phyloP scores from a whole-genome alignment of 2,888 invertebrate species.

The Apeira syringaria region DNA sequence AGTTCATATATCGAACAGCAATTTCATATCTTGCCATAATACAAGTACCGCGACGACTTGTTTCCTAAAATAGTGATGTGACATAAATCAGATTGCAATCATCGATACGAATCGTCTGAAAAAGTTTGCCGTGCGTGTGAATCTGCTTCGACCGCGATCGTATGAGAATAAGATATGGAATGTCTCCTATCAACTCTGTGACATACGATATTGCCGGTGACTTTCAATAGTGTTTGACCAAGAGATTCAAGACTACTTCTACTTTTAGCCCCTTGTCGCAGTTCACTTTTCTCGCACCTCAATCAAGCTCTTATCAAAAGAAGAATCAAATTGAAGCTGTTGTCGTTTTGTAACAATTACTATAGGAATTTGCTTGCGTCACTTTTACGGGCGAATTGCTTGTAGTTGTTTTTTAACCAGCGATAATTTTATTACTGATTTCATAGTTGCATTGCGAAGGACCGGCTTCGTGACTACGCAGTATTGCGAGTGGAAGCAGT shows the following conservation, averaged over 20 bases:
- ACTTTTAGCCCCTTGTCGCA: slow-evolving; percentile 41
- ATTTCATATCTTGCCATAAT: slow-evolving; percentile 77
- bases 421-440: slow-evolving; percentile 44
- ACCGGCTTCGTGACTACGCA: slow-evolving; percentile 50
- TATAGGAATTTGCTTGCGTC: slow-evolving; percentile 29
- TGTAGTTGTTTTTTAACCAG: slow-evolving; percentile 32
- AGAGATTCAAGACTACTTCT: slow-evolving; percentile 31
- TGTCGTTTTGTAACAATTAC: slow-evolving; percentile 26
- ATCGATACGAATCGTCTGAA: slow-evolving; percentile 64
- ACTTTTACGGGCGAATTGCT: slow-evolving; percentile 31
- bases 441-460: slow-evolving; percentile 47
- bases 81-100: slow-evolving; percentile 76
- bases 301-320: slow-evolving; percentile 20
- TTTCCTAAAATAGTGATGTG: slow-evolving; percentile 81
- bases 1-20: slow-evolving; percentile 59
- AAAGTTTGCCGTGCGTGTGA: slow-evolving; percentile 71
- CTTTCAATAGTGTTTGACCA: slow-evolving; percentile 9
- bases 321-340: slow-evolving; percentile 20
- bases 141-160: slow-evolving; percentile 66
- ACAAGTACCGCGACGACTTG: slow-evolving; percentile 60
- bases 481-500: slow-evolving; percentile 45
- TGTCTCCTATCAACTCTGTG: slow-evolving; percentile 51
- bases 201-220: slow-evolving; percentile 25
- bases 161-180: slow-evolving; percentile 67
- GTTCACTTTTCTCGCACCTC: slow-evolving; percentile 42